phyloP scores from a whole-genome alignment of 1,140 invertebrate genomes.

The Maniola jurtina region DNA sequence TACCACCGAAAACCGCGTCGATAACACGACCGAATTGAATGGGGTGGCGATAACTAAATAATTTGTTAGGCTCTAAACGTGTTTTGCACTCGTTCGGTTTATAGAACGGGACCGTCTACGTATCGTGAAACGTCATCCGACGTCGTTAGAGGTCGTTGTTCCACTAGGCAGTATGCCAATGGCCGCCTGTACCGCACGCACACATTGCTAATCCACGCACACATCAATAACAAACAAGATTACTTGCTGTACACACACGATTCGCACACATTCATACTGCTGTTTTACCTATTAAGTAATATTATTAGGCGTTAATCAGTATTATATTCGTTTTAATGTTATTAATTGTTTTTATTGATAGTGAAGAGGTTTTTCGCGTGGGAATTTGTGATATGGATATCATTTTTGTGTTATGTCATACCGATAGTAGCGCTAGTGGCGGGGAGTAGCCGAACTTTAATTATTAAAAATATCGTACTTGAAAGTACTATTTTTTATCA shows the following conservation, averaged over 20 bases:
- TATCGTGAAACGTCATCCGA: constrained; percentile 55
- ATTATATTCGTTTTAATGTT: background rate
- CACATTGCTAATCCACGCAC: constrained; percentile 50
- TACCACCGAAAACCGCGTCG: constrained; percentile 30
- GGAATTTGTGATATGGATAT: background rate
- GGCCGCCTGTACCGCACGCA: constrained; percentile 56
- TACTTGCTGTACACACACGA: constrained; percentile 3
- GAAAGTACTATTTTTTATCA: too few relatives aligned
- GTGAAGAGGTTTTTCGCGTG: constrained; percentile 1
- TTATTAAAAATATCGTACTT: too few relatives aligned
- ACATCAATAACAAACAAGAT: constrained; percentile 23
- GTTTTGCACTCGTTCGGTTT: constrained; percentile 49
- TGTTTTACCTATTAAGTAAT: background rate
- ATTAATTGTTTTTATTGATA: constrained; percentile 9
- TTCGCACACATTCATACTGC: background rate
- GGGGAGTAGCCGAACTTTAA: background rate
- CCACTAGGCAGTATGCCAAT: constrained; percentile 75
- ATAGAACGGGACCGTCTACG: constrained; percentile 60
- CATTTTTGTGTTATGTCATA: constrained; percentile 1
- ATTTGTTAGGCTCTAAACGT: constrained; percentile 11
- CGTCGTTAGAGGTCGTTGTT: constrained; percentile 71
- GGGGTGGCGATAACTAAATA: constrained; percentile 9
- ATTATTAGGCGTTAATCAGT: background rate
- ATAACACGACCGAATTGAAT: constrained; percentile 40
- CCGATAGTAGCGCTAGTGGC: background rate